These are phyloP conservation scores for Rhipidura dahli DNA, from an alignment of 2,113 vertebrate genomes.

Conservation along the genomic window DNA sequence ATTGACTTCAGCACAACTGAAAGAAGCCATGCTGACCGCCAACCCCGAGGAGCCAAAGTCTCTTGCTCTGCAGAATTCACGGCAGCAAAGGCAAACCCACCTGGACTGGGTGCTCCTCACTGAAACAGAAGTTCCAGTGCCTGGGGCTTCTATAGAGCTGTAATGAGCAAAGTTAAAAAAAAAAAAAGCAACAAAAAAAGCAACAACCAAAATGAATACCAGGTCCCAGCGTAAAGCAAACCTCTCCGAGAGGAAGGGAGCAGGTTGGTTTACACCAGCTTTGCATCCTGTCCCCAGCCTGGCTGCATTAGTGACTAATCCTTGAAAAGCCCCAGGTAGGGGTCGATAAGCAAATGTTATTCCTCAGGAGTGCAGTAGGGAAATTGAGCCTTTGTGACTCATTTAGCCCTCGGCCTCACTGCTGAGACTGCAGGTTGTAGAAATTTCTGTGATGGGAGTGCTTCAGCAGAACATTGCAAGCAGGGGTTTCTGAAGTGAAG, in stretches of 20 bases:
- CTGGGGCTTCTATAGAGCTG: neutral
- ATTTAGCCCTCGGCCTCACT: neutral
- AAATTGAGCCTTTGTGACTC: constrained; percentile 28
- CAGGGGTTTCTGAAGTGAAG: neutral
- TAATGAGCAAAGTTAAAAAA: neutral
- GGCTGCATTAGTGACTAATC: neutral
- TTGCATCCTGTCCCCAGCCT: neutral
- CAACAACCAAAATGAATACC: neutral
- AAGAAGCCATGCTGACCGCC: neutral
- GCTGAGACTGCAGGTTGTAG: neutral
- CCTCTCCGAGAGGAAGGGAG: neutral
- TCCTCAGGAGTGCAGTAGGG: neutral
- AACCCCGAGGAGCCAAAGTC: neutral
- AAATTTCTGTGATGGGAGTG: constrained; percentile 23
- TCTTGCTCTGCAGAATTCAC: neutral
- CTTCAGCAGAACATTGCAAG: neutral
- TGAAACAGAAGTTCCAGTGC: neutral
- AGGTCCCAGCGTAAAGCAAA: neutral
- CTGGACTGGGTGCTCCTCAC: neutral
- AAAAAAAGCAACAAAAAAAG: neutral
- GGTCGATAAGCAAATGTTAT: constrained; percentile 28
- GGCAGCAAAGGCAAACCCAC: neutral
- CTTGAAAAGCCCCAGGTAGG: neutral
- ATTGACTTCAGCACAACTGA: neutral
- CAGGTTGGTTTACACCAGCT: neutral